These are phyloP conservation scores for Anabacerthia variegaticeps DNA, from an alignment of 2,797 vertebrate species.

Conservation along the genomic window DNA sequence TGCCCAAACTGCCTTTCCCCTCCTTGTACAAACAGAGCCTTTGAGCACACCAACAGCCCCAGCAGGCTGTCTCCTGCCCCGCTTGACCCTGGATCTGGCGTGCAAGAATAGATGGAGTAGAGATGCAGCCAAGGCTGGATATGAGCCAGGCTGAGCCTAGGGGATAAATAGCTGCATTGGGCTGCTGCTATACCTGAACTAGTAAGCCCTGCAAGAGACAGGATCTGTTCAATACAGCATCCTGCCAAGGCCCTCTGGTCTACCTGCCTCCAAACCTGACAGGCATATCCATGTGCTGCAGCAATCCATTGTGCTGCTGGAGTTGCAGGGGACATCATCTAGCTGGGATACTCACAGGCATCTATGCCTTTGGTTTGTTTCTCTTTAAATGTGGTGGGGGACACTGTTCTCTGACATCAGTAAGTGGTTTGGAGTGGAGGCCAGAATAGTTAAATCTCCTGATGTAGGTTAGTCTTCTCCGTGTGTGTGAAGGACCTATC, in stretches of 20 bases:
- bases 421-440: not conserved
- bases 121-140: not conserved
- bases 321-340: not conserved
- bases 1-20: not conserved
- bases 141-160: not conserved
- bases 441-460: not conserved
- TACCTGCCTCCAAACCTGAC: not conserved
- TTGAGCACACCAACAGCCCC: not conserved
- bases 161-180: not conserved
- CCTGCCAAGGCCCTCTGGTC: not conserved
- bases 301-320: accelerated
- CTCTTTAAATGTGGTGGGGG: not conserved
- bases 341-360: not conserved
- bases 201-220: not conserved
- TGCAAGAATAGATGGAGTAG: not conserved
- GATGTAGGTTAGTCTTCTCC: not conserved
- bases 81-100: not conserved
- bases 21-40: not conserved
- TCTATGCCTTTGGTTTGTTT: not conserved
- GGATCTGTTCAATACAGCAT: not conserved
- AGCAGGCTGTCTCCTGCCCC: not conserved
- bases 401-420: not conserved
- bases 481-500: not conserved
- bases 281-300: not conserved
- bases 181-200: not conserved